Base-by-base conservation (phyloP, 2,888 invertebrate species). In the Drosophila prostipennis region DNA sequence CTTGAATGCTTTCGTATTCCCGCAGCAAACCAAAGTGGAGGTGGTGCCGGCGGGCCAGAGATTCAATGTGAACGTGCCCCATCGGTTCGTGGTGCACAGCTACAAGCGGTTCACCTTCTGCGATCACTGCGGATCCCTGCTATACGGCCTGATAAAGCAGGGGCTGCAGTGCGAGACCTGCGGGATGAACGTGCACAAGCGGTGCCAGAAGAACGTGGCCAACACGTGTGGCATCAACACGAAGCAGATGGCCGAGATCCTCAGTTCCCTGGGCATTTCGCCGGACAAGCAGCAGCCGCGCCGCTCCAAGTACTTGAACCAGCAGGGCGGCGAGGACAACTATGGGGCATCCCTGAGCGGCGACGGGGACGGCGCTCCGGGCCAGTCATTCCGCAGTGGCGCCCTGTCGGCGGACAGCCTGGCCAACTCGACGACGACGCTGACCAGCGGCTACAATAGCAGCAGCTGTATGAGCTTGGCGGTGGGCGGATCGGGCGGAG, bases 221-320 rank as follows among this genome's bases (percentile, higher is more conserved):
- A 99, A 99, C 93, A 99, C 98, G 92, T 99, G 99, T 93, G 99
- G 99, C 89, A 98, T 99, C 92, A 97, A 99, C 93, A 97, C 98
- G 60, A 98, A 98, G 92, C 95, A 96, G 92, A 96, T 99, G 97
- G 99, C 98, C 5, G 96, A 97, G 91, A 96, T 98, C 84, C 94
- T 99, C 82, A 96, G 95, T 90, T 95, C 96, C 90, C 96, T 99
- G 93, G 98, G 98, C 91, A 96, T 99, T 91, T 96, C 97, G 57
- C 96, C 97, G 7, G 96, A 96, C 88, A 97, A 97, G 92, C 95
- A 96, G 79, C 95, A 95, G 79, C 93, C 93, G 56, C 91, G 95
- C 26, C 92, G 95, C 73, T 94, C 95, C 81, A 94, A 94, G 90
- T 92, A 92, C 83, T 89, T 92, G 71, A 91, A 91, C 79, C 91